These are phyloP conservation scores for Blennius ocellaris DNA, from an alignment of 2,113 vertebrate species.

Conservation along the genomic window DNA sequence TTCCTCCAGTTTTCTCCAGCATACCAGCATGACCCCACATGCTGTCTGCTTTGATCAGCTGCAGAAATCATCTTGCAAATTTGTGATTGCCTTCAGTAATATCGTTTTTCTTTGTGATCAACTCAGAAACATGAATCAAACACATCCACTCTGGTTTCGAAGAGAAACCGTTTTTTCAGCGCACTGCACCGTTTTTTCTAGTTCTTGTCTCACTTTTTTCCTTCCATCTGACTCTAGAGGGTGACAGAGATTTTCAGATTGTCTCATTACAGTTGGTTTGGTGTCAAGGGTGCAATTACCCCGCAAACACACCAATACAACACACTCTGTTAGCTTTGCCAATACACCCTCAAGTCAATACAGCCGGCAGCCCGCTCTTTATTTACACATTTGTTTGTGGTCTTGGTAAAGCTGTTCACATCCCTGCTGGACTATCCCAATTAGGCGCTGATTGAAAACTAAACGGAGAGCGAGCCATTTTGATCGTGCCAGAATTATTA, in stretches of 20 bases:
- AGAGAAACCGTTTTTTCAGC: too few species aligned
- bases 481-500: conserved; percentile 1
- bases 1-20: too few species aligned
- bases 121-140: too few species aligned
- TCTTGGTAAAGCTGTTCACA: conserved; percentile 42
- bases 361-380: conserved; percentile 39
- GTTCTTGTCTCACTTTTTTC: background rate
- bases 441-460: conserved; percentile 41
- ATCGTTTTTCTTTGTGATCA: too few species aligned
- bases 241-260: conserved; percentile 33
- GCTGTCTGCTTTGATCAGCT: too few species aligned
- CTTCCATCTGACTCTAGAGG: background rate
- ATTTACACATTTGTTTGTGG: conserved; percentile 67
- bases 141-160: too few species aligned
- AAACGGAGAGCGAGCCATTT: background rate
- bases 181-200: background rate
- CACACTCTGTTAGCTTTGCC: conserved; percentile 40
- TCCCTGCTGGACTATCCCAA: conserved; percentile 47
- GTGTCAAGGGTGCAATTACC: conserved; percentile 53
- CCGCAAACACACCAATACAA: conserved; percentile 46
- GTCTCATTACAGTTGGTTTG: conserved; percentile 52
- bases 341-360: conserved; percentile 50
- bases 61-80: too few species aligned
- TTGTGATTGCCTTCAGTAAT: too few species aligned
- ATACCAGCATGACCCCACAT: too few species aligned